Evolutionary conservation across 2,797 vertebrate species (phyloP).

Genomic region (Carapus acus): DNA sequence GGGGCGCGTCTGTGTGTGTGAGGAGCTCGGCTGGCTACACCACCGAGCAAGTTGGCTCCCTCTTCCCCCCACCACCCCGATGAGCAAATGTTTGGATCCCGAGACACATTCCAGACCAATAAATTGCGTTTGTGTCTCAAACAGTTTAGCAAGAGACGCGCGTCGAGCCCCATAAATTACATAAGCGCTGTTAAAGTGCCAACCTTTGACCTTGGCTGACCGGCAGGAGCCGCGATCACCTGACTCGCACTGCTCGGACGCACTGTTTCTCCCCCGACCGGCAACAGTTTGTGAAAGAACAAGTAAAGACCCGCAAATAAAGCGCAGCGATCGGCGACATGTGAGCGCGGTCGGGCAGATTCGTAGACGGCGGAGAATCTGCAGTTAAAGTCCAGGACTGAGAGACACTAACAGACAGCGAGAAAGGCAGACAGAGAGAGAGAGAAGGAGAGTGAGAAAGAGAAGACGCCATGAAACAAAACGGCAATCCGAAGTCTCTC

Average conservation of each 20-base stretch:
- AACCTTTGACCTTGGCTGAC: constrained; percentile 79
- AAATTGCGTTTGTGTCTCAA: constrained; percentile 64
- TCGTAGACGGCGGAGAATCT: constrained; percentile 16
- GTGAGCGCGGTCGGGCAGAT: constrained; percentile 11
- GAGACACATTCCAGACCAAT: constrained; percentile 59
- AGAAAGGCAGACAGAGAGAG: too few species aligned
- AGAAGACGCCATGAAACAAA: constrained; percentile 61
- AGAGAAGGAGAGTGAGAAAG: too few species aligned
- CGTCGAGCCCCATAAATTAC: constrained; percentile 76
- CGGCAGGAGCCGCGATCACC: constrained; percentile 69
- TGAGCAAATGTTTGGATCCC: constrained; percentile 17
- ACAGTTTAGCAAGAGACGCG: constrained; percentile 65
- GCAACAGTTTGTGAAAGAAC: neutral
- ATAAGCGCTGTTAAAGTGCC: constrained; percentile 79
- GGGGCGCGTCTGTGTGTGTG: constrained; percentile 29
- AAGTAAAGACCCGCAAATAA: constrained; percentile 33
- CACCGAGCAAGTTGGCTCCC: constrained; percentile 49
- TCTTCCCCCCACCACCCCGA: constrained; percentile 41
- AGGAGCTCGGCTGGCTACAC: neutral
- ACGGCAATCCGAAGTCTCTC: constrained; percentile 42
- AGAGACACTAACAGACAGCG: too few species aligned
- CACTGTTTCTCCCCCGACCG: constrained; percentile 46
- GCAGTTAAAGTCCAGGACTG: constrained; percentile 56
- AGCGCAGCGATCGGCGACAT: constrained; percentile 10
- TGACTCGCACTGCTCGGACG: constrained; percentile 64